phyloP scores from a whole-genome alignment of 1,140 invertebrate genomes.

The Piezodorus guildinii region DNA sequence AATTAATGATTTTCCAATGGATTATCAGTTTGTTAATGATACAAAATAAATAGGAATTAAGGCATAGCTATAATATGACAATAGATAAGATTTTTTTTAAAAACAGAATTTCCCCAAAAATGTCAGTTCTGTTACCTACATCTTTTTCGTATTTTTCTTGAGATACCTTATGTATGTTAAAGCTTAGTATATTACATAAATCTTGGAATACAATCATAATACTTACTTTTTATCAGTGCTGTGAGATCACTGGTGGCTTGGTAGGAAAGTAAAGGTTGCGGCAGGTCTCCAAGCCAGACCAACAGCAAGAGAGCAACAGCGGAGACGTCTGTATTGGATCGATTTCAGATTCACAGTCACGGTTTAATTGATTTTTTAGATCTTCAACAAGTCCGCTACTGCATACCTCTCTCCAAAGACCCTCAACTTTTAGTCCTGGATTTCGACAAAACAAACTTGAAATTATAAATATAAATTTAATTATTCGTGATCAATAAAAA shows the following conservation, averaged over 20 bases:
- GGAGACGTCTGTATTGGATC: constrained; percentile 37
- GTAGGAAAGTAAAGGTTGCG: constrained; percentile 37
- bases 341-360: constrained; percentile 39
- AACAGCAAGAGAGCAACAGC: constrained; percentile 39
- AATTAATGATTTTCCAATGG: no score
- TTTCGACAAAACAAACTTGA: not conserved
- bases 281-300: constrained; percentile 40
- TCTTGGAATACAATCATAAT: not conserved
- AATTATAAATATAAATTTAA: not conserved
- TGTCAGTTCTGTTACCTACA: no score
- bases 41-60: no score
- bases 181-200: no score
- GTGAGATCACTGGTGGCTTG: constrained; percentile 35
- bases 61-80: no score
- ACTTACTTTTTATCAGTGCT: constrained; percentile 28
- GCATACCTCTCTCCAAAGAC: constrained; percentile 36
- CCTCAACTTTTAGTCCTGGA: constrained; percentile 34
- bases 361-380: constrained; percentile 36
- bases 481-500: not conserved
- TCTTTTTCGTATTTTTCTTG: no score
- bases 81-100: no score
- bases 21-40: no score
- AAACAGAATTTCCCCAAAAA: no score
- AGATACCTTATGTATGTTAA: no score
- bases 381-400: constrained; percentile 37